Conservation (phyloP, 2,888 invertebrate species). For the Pseudanteris insignis region DNA sequence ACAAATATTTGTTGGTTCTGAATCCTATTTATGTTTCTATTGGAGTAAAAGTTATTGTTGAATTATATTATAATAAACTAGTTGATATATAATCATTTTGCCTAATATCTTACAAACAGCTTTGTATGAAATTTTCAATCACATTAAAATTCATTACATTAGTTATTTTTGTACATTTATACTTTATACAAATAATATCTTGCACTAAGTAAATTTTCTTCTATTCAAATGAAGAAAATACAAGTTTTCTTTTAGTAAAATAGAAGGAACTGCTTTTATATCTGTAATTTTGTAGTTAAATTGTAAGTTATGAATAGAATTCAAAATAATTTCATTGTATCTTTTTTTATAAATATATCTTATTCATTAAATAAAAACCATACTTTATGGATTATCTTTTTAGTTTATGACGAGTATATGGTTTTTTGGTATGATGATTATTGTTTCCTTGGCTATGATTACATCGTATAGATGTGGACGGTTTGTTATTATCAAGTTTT, state of each 20-base stretch:
- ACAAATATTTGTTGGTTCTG: no score
- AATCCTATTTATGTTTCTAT: no score
- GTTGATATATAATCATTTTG: no score
- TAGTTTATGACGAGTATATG: slow-evolving; percentile 61
- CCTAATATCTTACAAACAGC: no score
- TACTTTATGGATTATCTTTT: slow-evolving; percentile 60
- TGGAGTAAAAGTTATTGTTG: no score
- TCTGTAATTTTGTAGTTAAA: slow-evolving; percentile 10
- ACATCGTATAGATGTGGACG: slow-evolving; percentile 61
- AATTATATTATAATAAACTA: no score
- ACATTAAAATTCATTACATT: no score
- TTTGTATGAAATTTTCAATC: no score
- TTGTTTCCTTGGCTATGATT: slow-evolving; percentile 53
- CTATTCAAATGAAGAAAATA: slow-evolving; percentile 30
- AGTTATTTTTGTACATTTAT: no score
- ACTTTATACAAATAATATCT: no score
- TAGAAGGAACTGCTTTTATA: slow-evolving; percentile 37
- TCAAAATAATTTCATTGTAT: slow-evolving; percentile 15
- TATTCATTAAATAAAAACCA: not conserved
- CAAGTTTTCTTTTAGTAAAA: slow-evolving; percentile 38
- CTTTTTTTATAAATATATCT: not conserved
- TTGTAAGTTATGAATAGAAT: slow-evolving; percentile 8
- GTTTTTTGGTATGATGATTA: slow-evolving; percentile 57
- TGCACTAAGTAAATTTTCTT: no score
- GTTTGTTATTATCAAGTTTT: slow-evolving; percentile 60